Percentiles rank a stretch among this genome's conserved stretches.
phyloP scores from a whole-genome alignment of 2,888 invertebrate genomes.

The Drosophila neotestacea region DNA sequence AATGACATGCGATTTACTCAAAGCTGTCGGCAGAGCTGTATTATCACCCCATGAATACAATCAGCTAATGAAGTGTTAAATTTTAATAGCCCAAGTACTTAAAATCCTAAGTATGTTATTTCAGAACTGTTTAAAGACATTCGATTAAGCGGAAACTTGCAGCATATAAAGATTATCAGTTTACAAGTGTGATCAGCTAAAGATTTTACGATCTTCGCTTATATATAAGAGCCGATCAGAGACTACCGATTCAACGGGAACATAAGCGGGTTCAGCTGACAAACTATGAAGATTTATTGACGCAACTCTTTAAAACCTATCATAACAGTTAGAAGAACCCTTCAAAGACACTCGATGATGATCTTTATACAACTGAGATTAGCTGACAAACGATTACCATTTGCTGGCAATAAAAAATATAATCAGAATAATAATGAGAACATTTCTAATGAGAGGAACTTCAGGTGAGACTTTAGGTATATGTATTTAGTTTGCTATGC shows the following conservation, averaged over 20 bases:
- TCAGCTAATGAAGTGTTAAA: slow-evolving; percentile 9
- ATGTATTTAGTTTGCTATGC: slow-evolving; percentile 34
- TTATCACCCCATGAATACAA: neutral
- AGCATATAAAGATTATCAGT: neutral
- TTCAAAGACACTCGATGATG: neutral
- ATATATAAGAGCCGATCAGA: neutral
- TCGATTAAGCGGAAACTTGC: neutral
- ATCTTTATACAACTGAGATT: neutral
- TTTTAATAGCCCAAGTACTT: slow-evolving; percentile 3
- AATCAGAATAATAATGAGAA: slow-evolving; percentile 31
- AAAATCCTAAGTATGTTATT: neutral
- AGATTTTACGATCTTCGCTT: neutral
- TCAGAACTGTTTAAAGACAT: slow-evolving; percentile 4
- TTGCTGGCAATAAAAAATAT: slow-evolving; percentile 14
- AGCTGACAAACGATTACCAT: slow-evolving; percentile 28
- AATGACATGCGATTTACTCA: neutral
- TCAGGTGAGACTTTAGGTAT: slow-evolving; percentile 7
- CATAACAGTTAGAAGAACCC: neutral
- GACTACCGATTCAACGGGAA: neutral
- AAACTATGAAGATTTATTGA: neutral
- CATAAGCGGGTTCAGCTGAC: neutral
- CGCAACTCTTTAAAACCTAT: neutral
- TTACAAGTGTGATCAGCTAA: neutral
- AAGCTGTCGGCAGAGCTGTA: neutral
- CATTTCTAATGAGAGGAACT: slow-evolving; percentile 30